Conservation (phyloP, 23 tunicate genomes). For the Trididemnum clinides region DNA sequence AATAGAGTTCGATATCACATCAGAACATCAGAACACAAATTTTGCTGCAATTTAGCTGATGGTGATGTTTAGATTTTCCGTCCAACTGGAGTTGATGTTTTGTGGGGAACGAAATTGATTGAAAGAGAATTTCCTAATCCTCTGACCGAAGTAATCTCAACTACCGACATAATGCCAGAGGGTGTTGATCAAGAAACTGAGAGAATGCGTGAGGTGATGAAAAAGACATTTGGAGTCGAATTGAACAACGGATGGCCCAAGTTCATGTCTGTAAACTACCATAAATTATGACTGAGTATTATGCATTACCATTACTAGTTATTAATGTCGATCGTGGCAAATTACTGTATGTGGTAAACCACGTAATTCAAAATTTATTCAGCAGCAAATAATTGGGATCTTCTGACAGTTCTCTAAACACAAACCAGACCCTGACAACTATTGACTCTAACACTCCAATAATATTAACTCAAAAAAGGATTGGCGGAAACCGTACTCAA, state of each 20-base stretch:
- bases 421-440: too few species aligned
- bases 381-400: too few species aligned
- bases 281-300: not conserved
- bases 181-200: not conserved
- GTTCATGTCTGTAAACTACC: conserved; percentile 13
- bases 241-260: conserved; percentile 9
- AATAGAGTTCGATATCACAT: too few species aligned
- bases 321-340: too few species aligned
- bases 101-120: conserved; percentile 42
- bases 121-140: conserved; percentile 10
- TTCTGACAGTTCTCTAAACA: too few species aligned
- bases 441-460: too few species aligned
- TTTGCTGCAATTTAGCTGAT: not conserved
- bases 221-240: conserved; percentile 27
- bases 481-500: too few species aligned
- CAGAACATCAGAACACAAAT: not conserved
- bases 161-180: conserved; percentile 5
- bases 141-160: not conserved
- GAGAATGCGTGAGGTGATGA: not conserved
- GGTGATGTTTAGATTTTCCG: conserved; percentile 8
- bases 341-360: too few species aligned
- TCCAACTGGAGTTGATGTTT: not conserved
- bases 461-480: too few species aligned
- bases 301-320: too few species aligned
- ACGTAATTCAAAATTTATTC: too few species aligned